Base-by-base conservation (phyloP, 2,888 invertebrate species). In the Meandrusa payeni region DNA sequence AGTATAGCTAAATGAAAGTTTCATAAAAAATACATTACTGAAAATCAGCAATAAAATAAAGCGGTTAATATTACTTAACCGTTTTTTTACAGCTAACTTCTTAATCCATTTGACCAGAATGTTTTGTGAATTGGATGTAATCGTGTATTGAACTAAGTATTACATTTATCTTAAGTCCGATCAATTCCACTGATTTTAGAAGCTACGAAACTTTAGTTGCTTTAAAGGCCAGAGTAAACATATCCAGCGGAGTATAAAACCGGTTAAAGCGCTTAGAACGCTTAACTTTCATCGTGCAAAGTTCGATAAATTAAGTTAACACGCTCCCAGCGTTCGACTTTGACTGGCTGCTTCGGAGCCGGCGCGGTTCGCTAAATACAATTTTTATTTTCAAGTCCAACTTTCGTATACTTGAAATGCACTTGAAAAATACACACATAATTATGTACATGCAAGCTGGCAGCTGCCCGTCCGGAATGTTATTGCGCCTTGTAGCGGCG, bases 221-320 rank as follows among this genome's bases (percentile, higher is more conserved):
- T 27, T 33, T 20, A 20, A 27, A 41, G 20, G 26, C 33, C 27
- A 33, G 26, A 41, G 17, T 33, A 27, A 27, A 41, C 32, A 33
- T 13, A 41, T 27, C 13, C 41, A 22, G 12, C 27, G 19, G 27
- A 20, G 27, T 41, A 41, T 34, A 28, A 41, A 41, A 41, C 33
- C 19, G 22, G 27, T 34, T 41, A 33, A 41, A 41, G 20, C 32
- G 41, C 27, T 28, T 41, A 33, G 26, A 31, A 22, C 22, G 27
- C 33, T 41, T 28, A 41, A 41, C 41, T 34, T 34, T 22, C 13
- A 41, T 26, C 33, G 24, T n/a, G 28, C 23, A 41, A 33, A 41
- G 33, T 41, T 41, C 33, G 41, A 41, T 41, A 59, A 51, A 51
- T 49, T 51, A 49, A 46, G 49, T 51, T 51, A 48, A 44, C 48